Conservation (phyloP, 2,888 invertebrate species). For the Coremacera marginata region DNA sequence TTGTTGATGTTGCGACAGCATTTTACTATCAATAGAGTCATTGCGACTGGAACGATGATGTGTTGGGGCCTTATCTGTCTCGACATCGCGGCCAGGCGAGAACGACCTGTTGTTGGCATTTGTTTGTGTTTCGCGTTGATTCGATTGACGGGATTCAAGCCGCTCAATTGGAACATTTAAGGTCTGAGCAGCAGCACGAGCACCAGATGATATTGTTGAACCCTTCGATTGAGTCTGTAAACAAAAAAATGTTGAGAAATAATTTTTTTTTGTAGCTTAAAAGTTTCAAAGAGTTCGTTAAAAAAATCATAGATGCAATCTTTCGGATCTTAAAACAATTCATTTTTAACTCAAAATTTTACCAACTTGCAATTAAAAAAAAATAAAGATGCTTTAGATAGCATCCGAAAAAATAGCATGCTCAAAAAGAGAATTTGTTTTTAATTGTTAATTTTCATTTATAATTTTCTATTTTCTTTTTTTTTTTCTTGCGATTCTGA, state of each 20-base stretch:
- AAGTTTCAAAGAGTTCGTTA: too few species aligned
- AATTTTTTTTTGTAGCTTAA: too few species aligned
- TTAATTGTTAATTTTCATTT: too few species aligned
- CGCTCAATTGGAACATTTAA: conserved; percentile 69
- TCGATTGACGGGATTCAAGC: conserved; percentile 65
- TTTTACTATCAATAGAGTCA: conserved; percentile 49
- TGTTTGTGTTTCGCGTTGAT: conserved; percentile 51
- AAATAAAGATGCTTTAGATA: too few species aligned
- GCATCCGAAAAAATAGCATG: too few species aligned
- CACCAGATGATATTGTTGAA: conserved; percentile 68
- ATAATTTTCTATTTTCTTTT: too few species aligned
- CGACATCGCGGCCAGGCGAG: conserved; percentile 30
- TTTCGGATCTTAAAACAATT: too few species aligned
- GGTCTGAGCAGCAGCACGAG: conserved; percentile 68
- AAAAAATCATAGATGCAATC: too few species aligned
- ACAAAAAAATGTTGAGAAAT: not conserved
- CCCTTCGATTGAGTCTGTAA: conserved; percentile 67
- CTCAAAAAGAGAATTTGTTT: too few species aligned
- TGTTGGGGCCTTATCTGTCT: not conserved
- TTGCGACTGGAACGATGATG: conserved; percentile 48
- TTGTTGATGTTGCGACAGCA: conserved; percentile 46
- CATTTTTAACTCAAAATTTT: too few species aligned
- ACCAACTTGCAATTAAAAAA: too few species aligned
- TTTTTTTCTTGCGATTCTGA: too few species aligned
- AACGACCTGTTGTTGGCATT: conserved; percentile 36